Conservation (phyloP, 2,888 invertebrate species). For the Hyposoter dolosus region DNA sequence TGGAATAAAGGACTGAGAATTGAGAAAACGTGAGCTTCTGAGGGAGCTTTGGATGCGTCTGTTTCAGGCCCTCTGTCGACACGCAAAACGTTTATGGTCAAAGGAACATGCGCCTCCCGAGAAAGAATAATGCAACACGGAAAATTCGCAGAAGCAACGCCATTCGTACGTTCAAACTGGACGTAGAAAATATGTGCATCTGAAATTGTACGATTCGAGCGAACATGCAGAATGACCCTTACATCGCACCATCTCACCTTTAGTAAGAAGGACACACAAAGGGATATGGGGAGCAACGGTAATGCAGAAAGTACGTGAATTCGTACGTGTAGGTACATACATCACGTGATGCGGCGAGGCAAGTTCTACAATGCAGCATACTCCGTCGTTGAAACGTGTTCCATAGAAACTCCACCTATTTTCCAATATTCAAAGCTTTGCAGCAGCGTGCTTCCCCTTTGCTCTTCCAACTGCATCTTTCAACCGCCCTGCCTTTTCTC, state of each 20-base stretch:
- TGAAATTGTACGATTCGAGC: neutral
- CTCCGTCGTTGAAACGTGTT: conserved; percentile 27
- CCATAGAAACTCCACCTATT: conserved; percentile 49
- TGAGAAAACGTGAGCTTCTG: too few relatives aligned
- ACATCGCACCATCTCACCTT: neutral
- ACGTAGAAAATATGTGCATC: neutral
- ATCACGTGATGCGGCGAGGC: neutral
- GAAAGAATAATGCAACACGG: neutral
- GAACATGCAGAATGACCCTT: neutral
- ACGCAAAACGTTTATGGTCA: too few relatives aligned
- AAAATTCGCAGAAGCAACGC: neutral
- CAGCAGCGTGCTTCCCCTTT: conserved; percentile 13
- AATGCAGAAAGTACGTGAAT: neutral
- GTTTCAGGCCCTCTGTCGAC: too few relatives aligned
- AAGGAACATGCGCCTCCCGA: neutral
- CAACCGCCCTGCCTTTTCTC: conserved; percentile 2
- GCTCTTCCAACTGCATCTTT: conserved; percentile 41
- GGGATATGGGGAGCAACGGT: neutral
- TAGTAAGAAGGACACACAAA: neutral
- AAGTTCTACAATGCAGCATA: conserved; percentile 1
- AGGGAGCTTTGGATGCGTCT: too few relatives aligned
- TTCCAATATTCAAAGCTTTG: conserved; percentile 62
- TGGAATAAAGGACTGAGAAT: too few relatives aligned
- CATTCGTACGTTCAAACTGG: neutral
- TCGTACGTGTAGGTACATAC: conserved; percentile 4